phyloP scores from a whole-genome alignment of 2,797 vertebrate genomes.

The Pipistrellus pipistrellus region DNA sequence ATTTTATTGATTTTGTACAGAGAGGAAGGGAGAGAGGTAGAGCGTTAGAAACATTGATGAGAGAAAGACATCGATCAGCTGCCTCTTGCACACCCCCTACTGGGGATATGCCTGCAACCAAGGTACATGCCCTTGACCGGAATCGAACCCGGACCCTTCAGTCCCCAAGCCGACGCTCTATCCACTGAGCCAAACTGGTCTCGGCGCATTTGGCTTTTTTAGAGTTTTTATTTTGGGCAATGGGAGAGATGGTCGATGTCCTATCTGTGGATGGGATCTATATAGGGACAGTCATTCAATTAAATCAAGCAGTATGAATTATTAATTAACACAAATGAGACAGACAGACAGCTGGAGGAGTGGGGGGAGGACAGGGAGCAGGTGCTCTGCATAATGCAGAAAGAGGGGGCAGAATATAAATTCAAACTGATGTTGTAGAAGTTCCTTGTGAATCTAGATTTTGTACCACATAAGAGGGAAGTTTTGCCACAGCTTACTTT shows the following conservation, averaged over 20 bases:
- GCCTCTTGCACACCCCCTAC: too few species aligned
- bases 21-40: too few species aligned
- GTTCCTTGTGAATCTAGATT: constrained; percentile 62
- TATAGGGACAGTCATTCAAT: constrained; percentile 86
- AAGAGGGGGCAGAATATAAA: constrained; percentile 75
- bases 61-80: too few species aligned
- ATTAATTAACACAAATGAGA: constrained; percentile 90
- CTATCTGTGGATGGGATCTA: constrained; percentile 63
- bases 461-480: constrained; percentile 46
- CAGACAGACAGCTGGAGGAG: constrained; percentile 88
- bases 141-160: too few species aligned
- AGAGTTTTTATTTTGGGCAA: constrained; percentile 60
- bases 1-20: too few species aligned
- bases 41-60: too few species aligned
- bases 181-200: too few species aligned
- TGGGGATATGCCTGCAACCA: too few species aligned
- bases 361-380: constrained; percentile 84
- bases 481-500: constrained; percentile 41
- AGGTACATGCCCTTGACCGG: too few species aligned
- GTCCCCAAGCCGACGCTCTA: too few species aligned
- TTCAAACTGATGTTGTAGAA: constrained; percentile 65
- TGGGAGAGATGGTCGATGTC: constrained; percentile 44
- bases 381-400: constrained; percentile 84
- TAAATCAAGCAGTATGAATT: constrained; percentile 87
- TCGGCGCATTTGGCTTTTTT: constrained; percentile 27